Evolutionary conservation across 2,888 invertebrate species (phyloP).

Genomic region (Rhingia campestris): DNA sequence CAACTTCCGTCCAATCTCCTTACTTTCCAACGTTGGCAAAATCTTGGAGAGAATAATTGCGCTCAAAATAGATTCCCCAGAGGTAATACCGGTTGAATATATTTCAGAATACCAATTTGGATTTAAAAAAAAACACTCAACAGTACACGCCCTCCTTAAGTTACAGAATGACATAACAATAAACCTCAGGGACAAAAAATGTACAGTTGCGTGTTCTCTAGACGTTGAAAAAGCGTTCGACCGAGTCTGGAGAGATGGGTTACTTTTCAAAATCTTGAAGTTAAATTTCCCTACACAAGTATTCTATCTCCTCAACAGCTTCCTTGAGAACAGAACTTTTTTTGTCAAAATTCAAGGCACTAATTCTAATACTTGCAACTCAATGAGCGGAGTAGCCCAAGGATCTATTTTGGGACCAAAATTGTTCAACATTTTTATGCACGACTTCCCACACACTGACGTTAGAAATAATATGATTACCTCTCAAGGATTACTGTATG

Average conservation of each 20-base stretch:
- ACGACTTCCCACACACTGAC: neutral
- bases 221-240: too few species aligned
- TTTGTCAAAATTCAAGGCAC: neutral
- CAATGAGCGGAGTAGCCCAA: neutral
- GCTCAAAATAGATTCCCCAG: neutral
- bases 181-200: too few species aligned
- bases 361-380: neutral
- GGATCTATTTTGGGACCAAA: slow-evolving; percentile 1
- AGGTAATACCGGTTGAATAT: neutral
- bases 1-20: neutral
- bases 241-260: neutral
- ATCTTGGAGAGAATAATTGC: neutral
- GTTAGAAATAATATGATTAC: neutral
- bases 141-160: too few species aligned
- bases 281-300: neutral
- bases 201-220: too few species aligned
- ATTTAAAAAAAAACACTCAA: too few species aligned
- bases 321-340: neutral
- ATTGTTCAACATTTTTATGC: neutral
- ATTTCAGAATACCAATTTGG: neutral
- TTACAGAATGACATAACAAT: too few species aligned
- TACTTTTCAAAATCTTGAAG: neutral
- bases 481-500: neutral
- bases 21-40: neutral
- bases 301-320: neutral